Base-by-base conservation (phyloP, 2,888 invertebrate genomes). In the Andrena praecox region DNA sequence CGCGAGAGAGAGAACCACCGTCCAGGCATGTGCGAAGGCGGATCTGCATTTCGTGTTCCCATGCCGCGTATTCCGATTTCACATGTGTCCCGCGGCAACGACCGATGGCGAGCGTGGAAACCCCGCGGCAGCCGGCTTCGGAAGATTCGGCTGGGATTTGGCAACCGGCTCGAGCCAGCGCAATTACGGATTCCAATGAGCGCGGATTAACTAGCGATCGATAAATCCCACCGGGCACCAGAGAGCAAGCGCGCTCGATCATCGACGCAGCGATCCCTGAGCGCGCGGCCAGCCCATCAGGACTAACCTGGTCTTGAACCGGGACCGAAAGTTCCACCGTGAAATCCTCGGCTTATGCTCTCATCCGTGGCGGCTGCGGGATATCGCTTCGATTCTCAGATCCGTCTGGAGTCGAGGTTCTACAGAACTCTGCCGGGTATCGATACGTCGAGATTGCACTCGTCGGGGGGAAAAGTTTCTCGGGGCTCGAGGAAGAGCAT, bases 1-100 rank as follows among this genome's bases (percentile, higher is more conserved):
- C 74, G 54, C 54, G 31, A 48, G 31, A 27, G 31, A 27, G 8
- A 48, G 67, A 33, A 54, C 7, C 52, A 16, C 68, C 33, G 76
- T 75, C 59, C 70, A 56, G 76, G 84, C 88, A 89, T 80, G 68
- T 88, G 88, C 86, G 82, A 84, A 88, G 71, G 86, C 88, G 88
- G 88, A 89, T 88, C 88, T 88, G 82, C 73, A 59, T 85, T 87
- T 84, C 75, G 85, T 42, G 85, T 88, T 88, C 89, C 88, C 88
- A 88, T 84, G 88, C 70, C 60, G 64, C 35, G 29, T 67, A 81
- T 78, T 70, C 76, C 77, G 70, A 81, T 85, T 82, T 84, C 89
- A 84, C 88, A 88, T 83, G 79, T 89, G 89, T 87, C 77, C 64
- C 66, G 66, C 42, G 63, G 52, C 33, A 20, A 20, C 31, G 59